phyloP scores from a whole-genome alignment of 2,113 vertebrate species.

The Corythoichthys intestinalis region DNA sequence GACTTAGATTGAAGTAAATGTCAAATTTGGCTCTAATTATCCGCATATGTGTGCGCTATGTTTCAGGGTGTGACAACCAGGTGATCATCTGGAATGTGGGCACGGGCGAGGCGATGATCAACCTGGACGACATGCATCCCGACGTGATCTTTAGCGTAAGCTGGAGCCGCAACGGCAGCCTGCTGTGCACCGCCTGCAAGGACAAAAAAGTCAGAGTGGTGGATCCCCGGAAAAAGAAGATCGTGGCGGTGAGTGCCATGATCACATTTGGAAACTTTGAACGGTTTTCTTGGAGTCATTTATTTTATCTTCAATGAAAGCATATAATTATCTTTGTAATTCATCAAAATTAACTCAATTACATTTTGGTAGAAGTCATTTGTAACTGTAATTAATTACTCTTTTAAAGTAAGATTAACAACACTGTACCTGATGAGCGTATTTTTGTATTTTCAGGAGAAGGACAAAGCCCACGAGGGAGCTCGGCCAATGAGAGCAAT shows the following conservation, averaged over 20 bases:
- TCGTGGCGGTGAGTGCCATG: conserved; percentile 79
- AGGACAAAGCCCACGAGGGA: conserved; percentile 94
- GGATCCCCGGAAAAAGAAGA: conserved; percentile 88
- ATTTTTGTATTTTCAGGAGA: conserved; percentile 78
- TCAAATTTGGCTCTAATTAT: not conserved
- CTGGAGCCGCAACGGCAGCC: conserved; percentile 92
- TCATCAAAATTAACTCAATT: no score
- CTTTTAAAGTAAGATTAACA: no score
- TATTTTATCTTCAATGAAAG: no score
- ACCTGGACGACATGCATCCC: conserved; percentile 91
- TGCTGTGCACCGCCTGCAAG: conserved; percentile 95
- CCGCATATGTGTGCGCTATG: conserved; percentile 21
- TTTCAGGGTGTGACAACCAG: conserved; percentile 87
- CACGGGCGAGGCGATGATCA: conserved; percentile 89
- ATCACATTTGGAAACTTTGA: not conserved
- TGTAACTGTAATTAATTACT: no score
- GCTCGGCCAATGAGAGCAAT: conserved; percentile 94
- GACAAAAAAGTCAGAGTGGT: conserved; percentile 96
- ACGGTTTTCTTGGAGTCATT: not conserved
- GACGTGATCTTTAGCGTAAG: conserved; percentile 94
- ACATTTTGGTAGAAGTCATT: no score
- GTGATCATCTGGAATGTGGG: conserved; percentile 97
- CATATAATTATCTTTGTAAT: no score
- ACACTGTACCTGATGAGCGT: conserved; percentile 4
- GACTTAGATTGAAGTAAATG: no score